Conservation (phyloP, 2,113 vertebrate genomes). For the Sinocyclocheilus maitianheensis region DNA sequence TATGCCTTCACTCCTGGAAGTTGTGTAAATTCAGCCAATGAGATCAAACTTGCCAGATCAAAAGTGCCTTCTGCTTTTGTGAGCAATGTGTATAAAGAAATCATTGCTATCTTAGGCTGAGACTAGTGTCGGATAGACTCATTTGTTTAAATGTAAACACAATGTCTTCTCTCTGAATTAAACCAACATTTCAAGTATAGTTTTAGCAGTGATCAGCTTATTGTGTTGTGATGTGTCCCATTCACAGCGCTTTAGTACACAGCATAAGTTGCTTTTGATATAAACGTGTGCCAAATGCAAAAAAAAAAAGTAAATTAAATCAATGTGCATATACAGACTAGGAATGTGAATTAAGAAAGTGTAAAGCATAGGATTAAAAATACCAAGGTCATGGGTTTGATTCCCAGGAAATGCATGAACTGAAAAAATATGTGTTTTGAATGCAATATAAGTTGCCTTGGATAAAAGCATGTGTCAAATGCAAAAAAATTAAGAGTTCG, state of each 20-base stretch:
- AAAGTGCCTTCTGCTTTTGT: not conserved
- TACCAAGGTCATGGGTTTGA: not conserved
- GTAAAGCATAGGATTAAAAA: not conserved
- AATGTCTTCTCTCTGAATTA: not conserved
- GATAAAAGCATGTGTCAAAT: not conserved
- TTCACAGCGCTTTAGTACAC: not conserved
- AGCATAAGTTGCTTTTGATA: too few species aligned
- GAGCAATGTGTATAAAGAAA: not conserved
- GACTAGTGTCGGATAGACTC: too few species aligned
- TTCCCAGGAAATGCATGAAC: not conserved
- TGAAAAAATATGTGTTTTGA: not conserved
- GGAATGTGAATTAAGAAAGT: not conserved
- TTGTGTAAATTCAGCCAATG: not conserved
- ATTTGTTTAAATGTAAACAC: not conserved
- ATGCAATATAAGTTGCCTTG: not conserved
- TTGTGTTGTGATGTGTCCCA: not conserved
- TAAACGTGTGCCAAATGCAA: too few species aligned
- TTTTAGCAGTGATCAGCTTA: not conserved
- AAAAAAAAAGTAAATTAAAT: too few species aligned
- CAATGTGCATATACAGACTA: not conserved
- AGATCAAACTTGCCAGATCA: not conserved
- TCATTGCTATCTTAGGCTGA: not conserved
- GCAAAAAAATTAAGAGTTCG: not conserved
- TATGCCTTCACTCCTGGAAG: not conserved
- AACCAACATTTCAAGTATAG: not conserved